These are phyloP conservation scores for Hippocampus guttulatus DNA, from an alignment of 2,113 vertebrate species.

Conservation along the genomic window DNA sequence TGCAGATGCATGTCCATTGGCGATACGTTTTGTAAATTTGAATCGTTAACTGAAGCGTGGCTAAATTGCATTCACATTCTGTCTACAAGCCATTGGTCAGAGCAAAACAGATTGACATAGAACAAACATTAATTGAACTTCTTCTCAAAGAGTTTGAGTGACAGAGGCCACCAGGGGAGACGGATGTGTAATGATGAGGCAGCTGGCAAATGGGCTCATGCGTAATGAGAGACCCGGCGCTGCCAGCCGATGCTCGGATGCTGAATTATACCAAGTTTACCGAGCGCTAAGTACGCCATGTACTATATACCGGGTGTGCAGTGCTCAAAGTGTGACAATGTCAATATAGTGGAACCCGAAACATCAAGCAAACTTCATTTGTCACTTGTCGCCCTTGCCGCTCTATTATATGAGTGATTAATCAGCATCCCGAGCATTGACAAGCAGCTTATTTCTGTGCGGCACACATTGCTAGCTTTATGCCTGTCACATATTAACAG, in stretches of 20 bases:
- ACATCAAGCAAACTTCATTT: conserved; percentile 29
- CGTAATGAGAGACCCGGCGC: conserved; percentile 64
- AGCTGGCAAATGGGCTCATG: conserved; percentile 69
- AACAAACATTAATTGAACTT: conserved; percentile 61
- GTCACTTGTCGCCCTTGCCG: conserved; percentile 20
- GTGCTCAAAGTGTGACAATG: conserved; percentile 29
- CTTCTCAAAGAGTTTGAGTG: conserved; percentile 60
- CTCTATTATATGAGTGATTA: conserved; percentile 20
- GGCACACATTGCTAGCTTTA: not conserved
- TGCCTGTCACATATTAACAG: conserved; percentile 21
- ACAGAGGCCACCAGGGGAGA: conserved; percentile 61
- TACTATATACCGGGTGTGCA: conserved; percentile 38
- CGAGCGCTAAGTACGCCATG: conserved; percentile 42
- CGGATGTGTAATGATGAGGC: conserved; percentile 69
- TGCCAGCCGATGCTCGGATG: conserved; percentile 59
- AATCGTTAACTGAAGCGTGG: conserved; percentile 4
- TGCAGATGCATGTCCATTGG: not conserved
- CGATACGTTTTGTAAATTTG: conserved; percentile 5
- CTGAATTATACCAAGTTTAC: conserved; percentile 55
- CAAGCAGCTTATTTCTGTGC: conserved; percentile 12
- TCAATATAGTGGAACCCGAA: conserved; percentile 33
- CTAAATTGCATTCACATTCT: conserved; percentile 9
- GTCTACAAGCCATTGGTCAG: conserved; percentile 12
- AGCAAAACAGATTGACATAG: conserved; percentile 46
- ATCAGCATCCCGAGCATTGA: conserved; percentile 11